Evolutionary conservation across 2,113 vertebrate species (phyloP).

Genomic region (Oreocharis arfaki): DNA sequence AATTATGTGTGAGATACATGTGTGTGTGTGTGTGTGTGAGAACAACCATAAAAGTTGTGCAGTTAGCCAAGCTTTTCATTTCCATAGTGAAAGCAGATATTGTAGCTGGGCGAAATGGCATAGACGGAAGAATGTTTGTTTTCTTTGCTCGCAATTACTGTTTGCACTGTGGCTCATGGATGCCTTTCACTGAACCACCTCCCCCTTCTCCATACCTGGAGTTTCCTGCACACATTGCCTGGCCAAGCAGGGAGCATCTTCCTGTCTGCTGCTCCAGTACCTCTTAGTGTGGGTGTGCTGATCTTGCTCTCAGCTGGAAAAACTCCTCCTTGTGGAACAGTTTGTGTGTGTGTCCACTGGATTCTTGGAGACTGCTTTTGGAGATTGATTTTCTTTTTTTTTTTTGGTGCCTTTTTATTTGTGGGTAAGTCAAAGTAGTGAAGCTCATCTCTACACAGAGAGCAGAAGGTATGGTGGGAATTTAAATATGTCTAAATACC

Average conservation of each 20-base stretch:
- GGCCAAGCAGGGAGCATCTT: neutral
- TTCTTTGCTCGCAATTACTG: neutral
- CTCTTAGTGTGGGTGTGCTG: neutral
- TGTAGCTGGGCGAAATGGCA: neutral
- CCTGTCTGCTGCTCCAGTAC: neutral
- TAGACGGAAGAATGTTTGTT: neutral
- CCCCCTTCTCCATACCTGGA: neutral
- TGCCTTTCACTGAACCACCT: neutral
- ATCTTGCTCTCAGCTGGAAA: neutral
- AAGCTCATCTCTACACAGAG: neutral
- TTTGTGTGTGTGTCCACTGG: neutral
- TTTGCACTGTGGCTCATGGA: neutral
- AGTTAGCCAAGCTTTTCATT: neutral
- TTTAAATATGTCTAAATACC: neutral
- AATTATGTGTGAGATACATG: neutral
- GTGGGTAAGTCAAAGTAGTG: neutral
- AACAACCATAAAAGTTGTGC: neutral
- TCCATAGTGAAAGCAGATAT: neutral
- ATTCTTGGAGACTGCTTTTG: neutral
- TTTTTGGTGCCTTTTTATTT: too few species aligned
- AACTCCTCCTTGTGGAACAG: neutral
- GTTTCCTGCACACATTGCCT: neutral
- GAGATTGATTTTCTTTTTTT: too few species aligned
- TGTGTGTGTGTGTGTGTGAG: neutral
- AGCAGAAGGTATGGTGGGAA: neutral